Evolutionary conservation across 2,113 vertebrate species (phyloP), one percentile per base, ranked within the genome.

Genomic region (Tetrax tetrax): DNA sequence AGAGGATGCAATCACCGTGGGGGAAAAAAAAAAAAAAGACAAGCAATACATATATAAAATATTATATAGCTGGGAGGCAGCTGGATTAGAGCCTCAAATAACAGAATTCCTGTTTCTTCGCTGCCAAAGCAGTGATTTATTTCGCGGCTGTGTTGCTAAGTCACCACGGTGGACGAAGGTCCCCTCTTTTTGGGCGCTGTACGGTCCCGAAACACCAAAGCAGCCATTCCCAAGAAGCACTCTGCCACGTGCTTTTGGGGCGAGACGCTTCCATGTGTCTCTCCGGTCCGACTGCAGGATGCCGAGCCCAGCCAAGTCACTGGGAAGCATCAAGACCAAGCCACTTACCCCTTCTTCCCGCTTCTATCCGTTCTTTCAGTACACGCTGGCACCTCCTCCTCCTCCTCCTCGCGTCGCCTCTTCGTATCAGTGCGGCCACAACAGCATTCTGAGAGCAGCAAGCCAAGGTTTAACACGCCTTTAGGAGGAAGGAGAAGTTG

Each of bases 321-420:
- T 3, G 3, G 0, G 16, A 47, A 77, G 21, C 63, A 51, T 3
- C 31, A 85, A 38, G 38, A 75, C 31, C 29, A 35, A 84, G 65
- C 38, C 84, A 93, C 95, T 96, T 45, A 97, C 95, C 95, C 57
- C 6, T 82, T 64, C 78, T 29, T 35, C 38, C 83, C 29, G 1
- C 72, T 43, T 48, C 1, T 2, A 22, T 7, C 71, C 70, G 20
- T 37, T 89, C 68, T 35, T 72, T 35, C 37, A 37, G 41, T 4
- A 89, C 63, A 83, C 53, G 64, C 18, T 54, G 64, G 37, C 83
- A 15, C 60, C 31, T 54, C 54, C 57, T 83, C 61, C 56, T 83
- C 61, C 56, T 92, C 91, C 51, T 74, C 57, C 76, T 24, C 1
- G 3, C 7, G 38, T 31, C 5, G 53, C 24, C 75, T 56, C 45